Percentiles rank a stretch among this genome's conserved stretches.
Conservation (phyloP, 2,113 vertebrate genomes). For the Pseudopodoces humilis region DNA sequence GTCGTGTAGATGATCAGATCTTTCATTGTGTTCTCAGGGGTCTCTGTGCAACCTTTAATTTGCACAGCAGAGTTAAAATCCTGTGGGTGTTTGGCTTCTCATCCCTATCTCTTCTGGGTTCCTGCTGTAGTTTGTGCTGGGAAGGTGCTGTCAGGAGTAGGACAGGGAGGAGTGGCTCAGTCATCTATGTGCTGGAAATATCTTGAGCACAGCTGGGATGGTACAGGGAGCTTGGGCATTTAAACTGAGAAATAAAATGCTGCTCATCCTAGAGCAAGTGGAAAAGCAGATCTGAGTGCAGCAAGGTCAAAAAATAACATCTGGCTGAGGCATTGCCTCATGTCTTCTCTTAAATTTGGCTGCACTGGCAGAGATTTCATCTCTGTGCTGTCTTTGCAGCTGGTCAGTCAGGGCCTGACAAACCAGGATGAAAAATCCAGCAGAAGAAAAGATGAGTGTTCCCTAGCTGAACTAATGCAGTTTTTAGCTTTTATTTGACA, state of each 20-base stretch:
- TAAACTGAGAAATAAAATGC: background rate
- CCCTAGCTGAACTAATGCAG: background rate
- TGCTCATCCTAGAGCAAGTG: background rate
- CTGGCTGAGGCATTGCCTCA: background rate
- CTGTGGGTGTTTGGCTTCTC: background rate
- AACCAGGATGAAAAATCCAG: background rate
- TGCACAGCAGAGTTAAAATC: background rate
- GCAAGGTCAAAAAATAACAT: background rate
- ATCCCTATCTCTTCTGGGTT: background rate
- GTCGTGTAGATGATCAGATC: background rate
- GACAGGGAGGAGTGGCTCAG: rapidly evolving
- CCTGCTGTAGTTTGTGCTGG: background rate
- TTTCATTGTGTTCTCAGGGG: background rate
- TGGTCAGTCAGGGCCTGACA: background rate
- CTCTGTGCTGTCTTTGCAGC: background rate
- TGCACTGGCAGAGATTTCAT: background rate
- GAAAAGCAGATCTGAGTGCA: background rate
- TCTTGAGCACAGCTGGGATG: background rate
- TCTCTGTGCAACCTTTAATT: background rate
- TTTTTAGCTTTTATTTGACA: background rate
- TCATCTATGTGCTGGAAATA: background rate
- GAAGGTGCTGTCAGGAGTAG: background rate
- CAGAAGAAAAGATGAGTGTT: background rate
- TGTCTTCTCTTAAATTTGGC: background rate
- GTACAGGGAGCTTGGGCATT: background rate